phyloP scores from a whole-genome alignment of 1,140 invertebrate genomes.

The Hyposmocoma kahamanoa region DNA sequence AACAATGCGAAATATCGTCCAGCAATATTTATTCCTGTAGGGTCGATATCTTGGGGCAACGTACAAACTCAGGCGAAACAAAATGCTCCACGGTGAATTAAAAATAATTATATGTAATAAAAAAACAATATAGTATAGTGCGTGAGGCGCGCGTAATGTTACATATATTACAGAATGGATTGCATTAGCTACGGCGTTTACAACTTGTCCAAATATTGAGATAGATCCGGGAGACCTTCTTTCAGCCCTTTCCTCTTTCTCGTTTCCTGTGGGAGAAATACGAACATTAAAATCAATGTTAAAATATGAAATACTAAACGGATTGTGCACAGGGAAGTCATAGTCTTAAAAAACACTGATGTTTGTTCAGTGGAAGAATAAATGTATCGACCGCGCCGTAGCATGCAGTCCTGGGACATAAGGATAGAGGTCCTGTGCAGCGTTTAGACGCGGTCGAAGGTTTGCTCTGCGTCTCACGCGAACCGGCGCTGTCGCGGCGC shows the following conservation, averaged over 20 bases:
- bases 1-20: constrained; percentile 33
- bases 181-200: constrained; percentile 78
- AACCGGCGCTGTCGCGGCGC: constrained; percentile 37
- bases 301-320: constrained; percentile 1
- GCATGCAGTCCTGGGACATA: constrained; percentile 76
- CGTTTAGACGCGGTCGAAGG: constrained; percentile 65
- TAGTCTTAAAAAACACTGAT: too few relatives aligned
- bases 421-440: constrained; percentile 80
- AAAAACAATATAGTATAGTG: constrained; percentile 34
- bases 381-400: constrained; percentile 67
- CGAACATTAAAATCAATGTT: constrained; percentile 8
- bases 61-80: constrained; percentile 28
- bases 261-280: constrained; percentile 82
- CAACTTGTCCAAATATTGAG: constrained; percentile 95
- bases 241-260: constrained; percentile 99
- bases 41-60: constrained; percentile 16
- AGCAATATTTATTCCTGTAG: constrained; percentile 35
- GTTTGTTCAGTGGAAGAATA: background rate
- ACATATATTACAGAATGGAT: constrained; percentile 65
- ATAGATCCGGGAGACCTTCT: constrained; percentile 94
- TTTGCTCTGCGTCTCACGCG: constrained; percentile 29
- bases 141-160: constrained; percentile 53
- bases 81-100: constrained; percentile 16
- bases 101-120: constrained; percentile 24
- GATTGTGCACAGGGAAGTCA: too few relatives aligned